Evolutionary conservation across 2,113 vertebrate genomes (phyloP).

Genomic region (Neomonachus schauinslandi): DNA sequence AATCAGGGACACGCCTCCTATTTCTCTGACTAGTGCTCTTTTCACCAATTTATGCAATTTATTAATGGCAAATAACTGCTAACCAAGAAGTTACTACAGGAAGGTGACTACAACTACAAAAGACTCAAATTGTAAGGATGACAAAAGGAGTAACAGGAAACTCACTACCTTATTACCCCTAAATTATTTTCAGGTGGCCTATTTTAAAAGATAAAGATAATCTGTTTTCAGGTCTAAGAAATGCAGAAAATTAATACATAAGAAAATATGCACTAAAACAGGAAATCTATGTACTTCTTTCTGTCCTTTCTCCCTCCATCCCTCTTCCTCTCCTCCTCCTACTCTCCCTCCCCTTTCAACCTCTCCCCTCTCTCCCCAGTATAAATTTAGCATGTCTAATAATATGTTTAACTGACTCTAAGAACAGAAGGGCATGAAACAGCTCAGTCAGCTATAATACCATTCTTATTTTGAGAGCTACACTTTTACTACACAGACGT

Average conservation of each 20-base stretch:
- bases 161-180: not conserved
- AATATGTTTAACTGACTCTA: not conserved
- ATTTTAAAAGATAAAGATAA: not conserved
- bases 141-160: not conserved
- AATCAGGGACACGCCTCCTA: not conserved
- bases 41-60: not conserved
- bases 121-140: not conserved
- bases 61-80: not conserved
- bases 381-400: not conserved
- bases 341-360: not conserved
- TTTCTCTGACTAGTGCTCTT: not conserved
- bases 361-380: not conserved
- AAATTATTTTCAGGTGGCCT: not conserved
- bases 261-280: not conserved
- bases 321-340: fast-evolving
- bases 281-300: not conserved
- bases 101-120: not conserved
- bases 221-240: not conserved
- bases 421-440: not conserved
- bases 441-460: not conserved
- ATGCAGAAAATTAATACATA: not conserved
- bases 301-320: too few species aligned
- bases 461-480: not conserved
- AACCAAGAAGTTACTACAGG: not conserved
- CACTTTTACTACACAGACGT: not conserved